Conservation (phyloP, 2,888 invertebrate genomes). For the Acanthococcus lagerstroemiae region DNA sequence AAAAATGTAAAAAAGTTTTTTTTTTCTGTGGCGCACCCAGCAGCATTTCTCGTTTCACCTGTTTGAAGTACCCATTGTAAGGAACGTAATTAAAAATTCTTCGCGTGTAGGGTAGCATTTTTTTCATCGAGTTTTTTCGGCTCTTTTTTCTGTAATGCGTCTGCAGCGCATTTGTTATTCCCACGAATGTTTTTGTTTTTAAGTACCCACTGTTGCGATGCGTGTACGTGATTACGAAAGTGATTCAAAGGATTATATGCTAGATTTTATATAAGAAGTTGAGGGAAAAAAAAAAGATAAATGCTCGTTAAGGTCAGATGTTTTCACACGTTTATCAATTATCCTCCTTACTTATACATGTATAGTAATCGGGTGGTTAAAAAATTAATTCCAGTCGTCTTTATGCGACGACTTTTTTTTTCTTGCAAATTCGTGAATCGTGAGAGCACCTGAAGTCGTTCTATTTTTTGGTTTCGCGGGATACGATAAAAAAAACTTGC, state of each 20-base stretch:
- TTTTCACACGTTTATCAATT: constrained; percentile 6
- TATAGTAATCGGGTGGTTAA: neutral
- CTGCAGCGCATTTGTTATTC: neutral
- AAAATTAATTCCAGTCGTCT: neutral
- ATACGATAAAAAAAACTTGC: too few species aligned
- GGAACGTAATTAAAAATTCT: constrained; percentile 23
- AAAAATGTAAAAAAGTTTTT: neutral
- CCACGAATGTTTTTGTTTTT: constrained; percentile 26
- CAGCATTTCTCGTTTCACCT: constrained; percentile 1
- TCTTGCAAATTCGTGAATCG: neutral
- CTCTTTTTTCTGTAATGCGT: neutral
- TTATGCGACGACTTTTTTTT: neutral
- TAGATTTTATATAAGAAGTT: neutral
- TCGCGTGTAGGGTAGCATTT: constrained; percentile 2
- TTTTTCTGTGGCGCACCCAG: neutral
- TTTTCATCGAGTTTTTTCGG: neutral
- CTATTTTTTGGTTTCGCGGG: too few species aligned
- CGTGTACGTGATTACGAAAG: constrained; percentile 19
- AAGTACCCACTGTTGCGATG: constrained; percentile 4
- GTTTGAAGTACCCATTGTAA: neutral
- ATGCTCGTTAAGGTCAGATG: constrained; percentile 5
- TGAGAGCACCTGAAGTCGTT: too few species aligned
- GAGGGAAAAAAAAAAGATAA: neutral
- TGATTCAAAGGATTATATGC: constrained; percentile 10
- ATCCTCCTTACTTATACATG: neutral